Conservation (phyloP, 1,140 invertebrate genomes). For the Drosophila virilis region DNA sequence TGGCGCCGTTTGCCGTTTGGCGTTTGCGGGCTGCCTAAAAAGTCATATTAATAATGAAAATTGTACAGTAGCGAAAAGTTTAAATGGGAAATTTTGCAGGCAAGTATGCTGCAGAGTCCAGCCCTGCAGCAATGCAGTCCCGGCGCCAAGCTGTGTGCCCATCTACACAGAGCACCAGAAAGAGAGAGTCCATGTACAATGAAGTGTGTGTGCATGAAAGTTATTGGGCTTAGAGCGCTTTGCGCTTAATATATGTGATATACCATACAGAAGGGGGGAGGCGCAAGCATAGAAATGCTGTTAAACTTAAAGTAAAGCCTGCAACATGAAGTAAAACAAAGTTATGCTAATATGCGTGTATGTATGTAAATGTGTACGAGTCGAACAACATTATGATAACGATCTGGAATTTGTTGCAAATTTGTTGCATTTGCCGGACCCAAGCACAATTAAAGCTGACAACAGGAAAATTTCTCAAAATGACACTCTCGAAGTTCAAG, state of each 20-base stretch:
- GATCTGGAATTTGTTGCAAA: slow-evolving; percentile 35
- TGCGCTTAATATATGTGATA: slow-evolving; percentile 57
- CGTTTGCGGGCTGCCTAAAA: slow-evolving; percentile 75
- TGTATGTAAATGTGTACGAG: neutral
- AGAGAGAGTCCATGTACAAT: slow-evolving; percentile 15
- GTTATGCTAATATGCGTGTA: slow-evolving; percentile 39
- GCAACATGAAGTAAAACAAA: slow-evolving; percentile 43
- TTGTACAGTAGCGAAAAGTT: slow-evolving; percentile 80
- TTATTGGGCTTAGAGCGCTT: slow-evolving; percentile 71
- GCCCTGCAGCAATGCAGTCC: slow-evolving; percentile 69
- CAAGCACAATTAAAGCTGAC: slow-evolving; percentile 30
- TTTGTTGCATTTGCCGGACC: slow-evolving; percentile 23
- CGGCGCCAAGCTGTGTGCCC: slow-evolving; percentile 69
- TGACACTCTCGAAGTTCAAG: neutral
- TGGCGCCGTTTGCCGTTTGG: slow-evolving; percentile 45
- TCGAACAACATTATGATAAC: slow-evolving; percentile 38
- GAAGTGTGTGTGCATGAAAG: slow-evolving; percentile 51
- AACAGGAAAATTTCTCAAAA: neutral
- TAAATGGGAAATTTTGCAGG: slow-evolving; percentile 78
- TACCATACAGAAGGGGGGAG: slow-evolving; percentile 20
- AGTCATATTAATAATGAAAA: slow-evolving; percentile 82
- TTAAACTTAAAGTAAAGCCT: slow-evolving; percentile 48
- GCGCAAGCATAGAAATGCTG: slow-evolving; percentile 6
- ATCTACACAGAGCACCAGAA: slow-evolving; percentile 3
- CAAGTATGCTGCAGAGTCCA: slow-evolving; percentile 45